phyloP scores from a whole-genome alignment of 2,888 invertebrate genomes.

The Tanaodytes sp. region DNA sequence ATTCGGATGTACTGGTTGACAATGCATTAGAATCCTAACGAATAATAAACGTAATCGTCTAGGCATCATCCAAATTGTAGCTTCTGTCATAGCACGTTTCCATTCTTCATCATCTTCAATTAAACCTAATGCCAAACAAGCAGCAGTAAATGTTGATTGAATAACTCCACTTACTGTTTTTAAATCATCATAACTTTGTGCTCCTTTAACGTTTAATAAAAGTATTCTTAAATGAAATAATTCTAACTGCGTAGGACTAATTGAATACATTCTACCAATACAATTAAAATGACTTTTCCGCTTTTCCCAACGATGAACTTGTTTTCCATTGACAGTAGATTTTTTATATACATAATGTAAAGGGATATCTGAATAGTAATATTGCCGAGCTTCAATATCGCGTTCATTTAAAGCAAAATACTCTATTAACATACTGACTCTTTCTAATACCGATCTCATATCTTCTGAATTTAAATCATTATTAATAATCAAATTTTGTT shows the following conservation, averaged over 20 bases:
- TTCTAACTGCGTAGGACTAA: constrained; percentile 10
- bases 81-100: constrained; percentile 10
- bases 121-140: constrained; percentile 8
- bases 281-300: constrained; percentile 4
- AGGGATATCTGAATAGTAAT: constrained; percentile 27
- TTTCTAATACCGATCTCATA: not conserved
- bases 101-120: constrained; percentile 17
- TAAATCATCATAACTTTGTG: constrained; percentile 6
- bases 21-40: constrained; percentile 7
- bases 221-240: constrained; percentile 12
- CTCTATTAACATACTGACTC: constrained; percentile 1
- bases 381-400: constrained; percentile 1
- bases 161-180: not conserved
- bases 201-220: constrained; percentile 8
- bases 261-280: no score
- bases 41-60: constrained; percentile 1
- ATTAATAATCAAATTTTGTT: constrained; percentile 2
- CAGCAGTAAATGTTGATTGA: not conserved
- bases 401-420: constrained; percentile 9
- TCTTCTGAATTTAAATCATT: not conserved
- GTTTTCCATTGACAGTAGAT: not conserved
- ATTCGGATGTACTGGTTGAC: constrained; percentile 4
- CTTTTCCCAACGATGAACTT: constrained; percentile 3
- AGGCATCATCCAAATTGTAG: constrained; percentile 15
- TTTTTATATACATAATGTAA: constrained; percentile 5